Evolutionary conservation across 2,113 vertebrate species (phyloP).

Genomic region (Calyptomena viridis): DNA sequence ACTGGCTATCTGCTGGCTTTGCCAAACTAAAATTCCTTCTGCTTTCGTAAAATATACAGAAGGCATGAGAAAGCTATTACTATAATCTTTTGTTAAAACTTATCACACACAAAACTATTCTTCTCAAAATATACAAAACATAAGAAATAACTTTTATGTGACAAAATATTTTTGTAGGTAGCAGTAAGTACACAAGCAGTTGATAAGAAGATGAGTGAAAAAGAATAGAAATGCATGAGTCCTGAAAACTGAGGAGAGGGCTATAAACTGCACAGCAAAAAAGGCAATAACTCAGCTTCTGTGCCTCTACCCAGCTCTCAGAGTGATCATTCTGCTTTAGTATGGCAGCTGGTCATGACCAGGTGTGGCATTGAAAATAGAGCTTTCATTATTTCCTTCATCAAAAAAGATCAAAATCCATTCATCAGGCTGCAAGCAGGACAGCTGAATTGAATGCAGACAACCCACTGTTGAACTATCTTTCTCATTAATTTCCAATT

Average conservation of each 20-base stretch:
- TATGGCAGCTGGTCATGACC: not conserved
- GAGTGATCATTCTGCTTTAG: not conserved
- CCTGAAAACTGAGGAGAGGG: not conserved
- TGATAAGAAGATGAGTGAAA: not conserved
- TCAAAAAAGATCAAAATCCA: not conserved
- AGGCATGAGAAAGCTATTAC: not conserved
- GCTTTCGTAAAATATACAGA: not conserved
- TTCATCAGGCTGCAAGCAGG: not conserved
- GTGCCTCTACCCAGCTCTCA: not conserved
- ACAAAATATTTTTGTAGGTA: not conserved
- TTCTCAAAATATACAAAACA: not conserved
- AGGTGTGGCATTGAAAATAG: slow-evolving; percentile 11
- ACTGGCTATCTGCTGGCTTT: not conserved
- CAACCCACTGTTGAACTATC: not conserved
- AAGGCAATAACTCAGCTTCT: not conserved
- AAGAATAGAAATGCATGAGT: not conserved
- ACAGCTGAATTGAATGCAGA: not conserved
- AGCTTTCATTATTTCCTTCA: not conserved
- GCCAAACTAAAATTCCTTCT: not conserved
- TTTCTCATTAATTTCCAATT: slow-evolving; percentile 43
- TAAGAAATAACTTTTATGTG: not conserved
- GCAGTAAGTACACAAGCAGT: not conserved
- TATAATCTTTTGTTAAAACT: not conserved
- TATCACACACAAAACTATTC: not conserved
- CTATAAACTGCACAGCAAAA: not conserved